phyloP scores from a whole-genome alignment of 2,888 invertebrate genomes.

The Meteorus colon region DNA sequence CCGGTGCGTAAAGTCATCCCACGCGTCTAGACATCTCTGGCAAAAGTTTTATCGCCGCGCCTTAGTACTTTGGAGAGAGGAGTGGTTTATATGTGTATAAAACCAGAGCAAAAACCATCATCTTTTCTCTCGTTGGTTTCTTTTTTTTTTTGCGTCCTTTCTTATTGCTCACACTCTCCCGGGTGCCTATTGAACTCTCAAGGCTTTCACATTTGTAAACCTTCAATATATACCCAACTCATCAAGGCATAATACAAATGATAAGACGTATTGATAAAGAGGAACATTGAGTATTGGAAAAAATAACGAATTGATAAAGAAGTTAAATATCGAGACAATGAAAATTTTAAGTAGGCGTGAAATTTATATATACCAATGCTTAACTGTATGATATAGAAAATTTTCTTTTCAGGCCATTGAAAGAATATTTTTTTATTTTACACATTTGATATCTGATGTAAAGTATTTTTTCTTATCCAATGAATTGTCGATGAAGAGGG shows the following conservation, averaged over 20 bases:
- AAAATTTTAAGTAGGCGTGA: not conserved
- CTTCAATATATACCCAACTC: constrained; percentile 14
- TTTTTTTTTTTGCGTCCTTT: not conserved
- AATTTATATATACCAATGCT: not conserved
- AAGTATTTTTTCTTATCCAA: no score
- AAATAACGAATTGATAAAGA: constrained; percentile 8
- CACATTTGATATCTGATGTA: no score
- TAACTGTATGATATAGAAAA: not conserved
- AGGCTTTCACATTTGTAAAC: constrained; percentile 17
- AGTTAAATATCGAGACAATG: not conserved
- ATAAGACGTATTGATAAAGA: not conserved
- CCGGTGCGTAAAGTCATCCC: constrained; percentile 26
- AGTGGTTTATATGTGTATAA: constrained; percentile 2
- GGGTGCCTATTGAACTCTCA: not conserved
- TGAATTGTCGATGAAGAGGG: no score
- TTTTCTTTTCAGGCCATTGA: not conserved
- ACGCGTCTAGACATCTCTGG: constrained; percentile 34
- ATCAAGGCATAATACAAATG: not conserved
- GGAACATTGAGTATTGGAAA: not conserved
- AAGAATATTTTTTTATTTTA: not conserved
- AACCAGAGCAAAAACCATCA: constrained; percentile 29
- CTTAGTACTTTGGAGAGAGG: constrained; percentile 8
- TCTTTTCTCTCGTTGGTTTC: not conserved
- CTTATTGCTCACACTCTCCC: not conserved
- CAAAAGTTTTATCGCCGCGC: constrained; percentile 27